These are phyloP conservation scores for Gastracanthus pulcherrimus DNA, from an alignment of 2,888 invertebrate genomes.

Conservation along the genomic window DNA sequence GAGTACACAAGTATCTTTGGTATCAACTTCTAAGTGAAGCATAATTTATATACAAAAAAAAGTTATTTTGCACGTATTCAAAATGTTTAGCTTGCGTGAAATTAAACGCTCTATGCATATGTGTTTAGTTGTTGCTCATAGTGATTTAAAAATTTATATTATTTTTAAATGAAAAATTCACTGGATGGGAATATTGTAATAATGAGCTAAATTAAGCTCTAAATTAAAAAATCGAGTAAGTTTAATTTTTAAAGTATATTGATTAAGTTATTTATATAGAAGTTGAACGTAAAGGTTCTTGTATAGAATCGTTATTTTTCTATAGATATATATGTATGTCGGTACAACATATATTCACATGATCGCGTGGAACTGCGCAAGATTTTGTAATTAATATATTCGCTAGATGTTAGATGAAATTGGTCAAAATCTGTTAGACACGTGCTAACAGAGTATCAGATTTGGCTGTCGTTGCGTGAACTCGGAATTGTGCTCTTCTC, in stretches of 20 bases:
- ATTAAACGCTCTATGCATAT: background rate
- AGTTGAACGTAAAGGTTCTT: background rate
- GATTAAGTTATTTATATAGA: background rate
- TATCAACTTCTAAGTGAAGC: background rate
- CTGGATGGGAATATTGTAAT: no score
- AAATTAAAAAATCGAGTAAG: background rate
- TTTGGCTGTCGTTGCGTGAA: constrained; percentile 19
- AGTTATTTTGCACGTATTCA: background rate
- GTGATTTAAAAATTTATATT: background rate
- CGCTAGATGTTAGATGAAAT: background rate
- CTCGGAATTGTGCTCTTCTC: constrained; percentile 13
- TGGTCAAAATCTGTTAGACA: constrained; percentile 54
- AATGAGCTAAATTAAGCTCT: background rate
- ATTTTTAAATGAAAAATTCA: background rate
- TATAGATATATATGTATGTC: background rate
- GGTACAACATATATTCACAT: background rate
- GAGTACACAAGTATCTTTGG: constrained; percentile 9
- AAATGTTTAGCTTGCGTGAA: background rate
- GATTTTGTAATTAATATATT: constrained; percentile 1
- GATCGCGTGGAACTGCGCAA: background rate
- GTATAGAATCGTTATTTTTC: background rate
- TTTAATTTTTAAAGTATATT: background rate
- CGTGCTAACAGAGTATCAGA: constrained; percentile 44
- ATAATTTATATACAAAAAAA: background rate
- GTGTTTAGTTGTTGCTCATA: background rate